These are phyloP conservation scores for Rhabdornis inornatus DNA, from an alignment of 2,113 vertebrate genomes.

Conservation along the genomic window DNA sequence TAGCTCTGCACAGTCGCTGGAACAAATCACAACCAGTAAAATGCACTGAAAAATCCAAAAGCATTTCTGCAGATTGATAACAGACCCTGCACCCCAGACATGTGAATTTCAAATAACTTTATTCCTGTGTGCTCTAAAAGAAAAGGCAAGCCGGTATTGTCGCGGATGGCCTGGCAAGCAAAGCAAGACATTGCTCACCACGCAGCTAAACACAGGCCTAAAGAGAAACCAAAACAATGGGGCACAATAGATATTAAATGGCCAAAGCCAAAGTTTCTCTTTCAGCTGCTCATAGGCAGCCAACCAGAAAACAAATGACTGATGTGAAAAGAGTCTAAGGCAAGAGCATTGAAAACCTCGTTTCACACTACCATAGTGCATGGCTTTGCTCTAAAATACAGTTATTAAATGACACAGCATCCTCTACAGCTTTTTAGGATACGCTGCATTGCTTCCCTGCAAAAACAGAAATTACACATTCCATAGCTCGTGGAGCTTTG, in stretches of 20 bases:
- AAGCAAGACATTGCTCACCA: neutral
- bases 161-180: neutral
- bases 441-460: neutral
- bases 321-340: neutral
- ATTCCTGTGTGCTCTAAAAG: neutral
- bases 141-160: neutral
- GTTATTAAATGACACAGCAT: neutral
- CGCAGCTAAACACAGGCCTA: neutral
- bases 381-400: neutral
- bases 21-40: neutral
- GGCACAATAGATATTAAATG: neutral
- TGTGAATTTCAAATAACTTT: neutral
- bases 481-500: neutral
- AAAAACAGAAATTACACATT: fast-evolving
- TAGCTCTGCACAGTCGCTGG: neutral
- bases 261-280: neutral
- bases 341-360: neutral
- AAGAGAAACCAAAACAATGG: neutral
- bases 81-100: neutral
- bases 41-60: fast-evolving
- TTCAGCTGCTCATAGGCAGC: neutral
- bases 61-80: neutral
- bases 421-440: neutral
- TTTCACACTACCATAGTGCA: neutral
- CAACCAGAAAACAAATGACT: neutral